Conservation (phyloP, 92 coral and sea anemone genomes). For the Porites cylindrica region DNA sequence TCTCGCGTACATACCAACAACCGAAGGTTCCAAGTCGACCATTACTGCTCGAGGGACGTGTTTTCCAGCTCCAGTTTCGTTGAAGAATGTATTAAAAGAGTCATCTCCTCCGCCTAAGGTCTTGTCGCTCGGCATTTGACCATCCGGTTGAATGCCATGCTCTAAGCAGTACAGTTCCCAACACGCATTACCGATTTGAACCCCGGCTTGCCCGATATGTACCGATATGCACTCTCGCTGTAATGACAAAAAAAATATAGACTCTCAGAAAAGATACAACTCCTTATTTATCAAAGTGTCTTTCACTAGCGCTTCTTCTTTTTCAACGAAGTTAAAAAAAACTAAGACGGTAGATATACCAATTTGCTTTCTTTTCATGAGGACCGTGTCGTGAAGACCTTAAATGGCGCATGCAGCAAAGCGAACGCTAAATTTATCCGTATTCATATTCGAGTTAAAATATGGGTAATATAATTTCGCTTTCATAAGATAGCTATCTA, state of each 20-base stretch:
- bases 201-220: slow-evolving; percentile 96
- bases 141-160: slow-evolving; percentile 94
- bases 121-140: slow-evolving; percentile 83
- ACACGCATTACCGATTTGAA: slow-evolving; percentile 92
- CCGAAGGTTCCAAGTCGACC: slow-evolving; percentile 94
- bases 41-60: slow-evolving; percentile 97
- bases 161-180: slow-evolving; percentile 98
- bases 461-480: too few relatives aligned
- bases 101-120: slow-evolving; percentile 85
- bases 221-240: slow-evolving; percentile 95
- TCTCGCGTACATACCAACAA: slow-evolving; percentile 73
- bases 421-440: too few relatives aligned
- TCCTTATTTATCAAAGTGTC: too few relatives aligned
- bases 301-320: too few relatives aligned
- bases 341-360: too few relatives aligned
- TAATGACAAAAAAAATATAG: neutral
- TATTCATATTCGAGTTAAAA: too few relatives aligned
- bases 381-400: too few relatives aligned
- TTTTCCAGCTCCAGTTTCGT: slow-evolving; percentile 95
- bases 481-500: too few relatives aligned
- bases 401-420: too few relatives aligned
- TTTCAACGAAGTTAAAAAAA: too few relatives aligned
- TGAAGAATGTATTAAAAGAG: slow-evolving; percentile 93
- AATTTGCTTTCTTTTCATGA: too few relatives aligned
- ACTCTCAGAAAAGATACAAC: neutral